Evolutionary conservation across 2,113 vertebrate species (phyloP), one percentile per base, ranked within the genome.

Genomic region (Lynx canadensis): DNA sequence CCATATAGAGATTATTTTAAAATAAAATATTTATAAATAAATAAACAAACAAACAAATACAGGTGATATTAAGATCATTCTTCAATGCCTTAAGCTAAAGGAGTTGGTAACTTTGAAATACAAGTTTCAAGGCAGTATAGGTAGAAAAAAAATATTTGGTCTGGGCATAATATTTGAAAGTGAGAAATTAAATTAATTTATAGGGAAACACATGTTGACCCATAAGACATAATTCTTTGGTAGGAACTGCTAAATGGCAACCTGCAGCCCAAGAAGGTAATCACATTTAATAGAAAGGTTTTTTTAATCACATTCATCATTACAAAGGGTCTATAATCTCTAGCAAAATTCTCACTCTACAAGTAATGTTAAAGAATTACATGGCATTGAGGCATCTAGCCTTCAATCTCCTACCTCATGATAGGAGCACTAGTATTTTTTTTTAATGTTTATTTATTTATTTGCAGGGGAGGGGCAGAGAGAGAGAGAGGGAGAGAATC

Each of bases 161-260:
- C 81, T 96, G 2, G 5, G 3, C 89, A 89, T 2, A 13, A 92
- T 4, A 69, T 52, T 88, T 66, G 33, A 93, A 89, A 29, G 10
- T 63, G 36, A 78, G 33, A 12, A 86, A 57, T 92, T 78, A 78
- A 78, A 78, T 82, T 73, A 25, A 95, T 38, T 89, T 73, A 73
- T 57, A 93, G 23, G n/a, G 96, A 97, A 97, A 21, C 27, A 86
- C 5, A 76, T 14, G 33, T 27, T 29, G 45, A 96, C 13, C 23
- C 38, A 82, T 48, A 41, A 92, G 41, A 74, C 4, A 27, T 68
- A 96, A 94, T 95, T 84, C 55, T 81, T 95, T 52, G 3, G 33
- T 80, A 25, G 11, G 78, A 97, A 87, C 25, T 83, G 11, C 8
- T 52, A 38, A 84, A 83, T 94, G 41, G 4, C 94, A 79, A 87